phyloP scores from a whole-genome alignment of 1,140 invertebrate species.

The Archegozetes longisetosus region DNA sequence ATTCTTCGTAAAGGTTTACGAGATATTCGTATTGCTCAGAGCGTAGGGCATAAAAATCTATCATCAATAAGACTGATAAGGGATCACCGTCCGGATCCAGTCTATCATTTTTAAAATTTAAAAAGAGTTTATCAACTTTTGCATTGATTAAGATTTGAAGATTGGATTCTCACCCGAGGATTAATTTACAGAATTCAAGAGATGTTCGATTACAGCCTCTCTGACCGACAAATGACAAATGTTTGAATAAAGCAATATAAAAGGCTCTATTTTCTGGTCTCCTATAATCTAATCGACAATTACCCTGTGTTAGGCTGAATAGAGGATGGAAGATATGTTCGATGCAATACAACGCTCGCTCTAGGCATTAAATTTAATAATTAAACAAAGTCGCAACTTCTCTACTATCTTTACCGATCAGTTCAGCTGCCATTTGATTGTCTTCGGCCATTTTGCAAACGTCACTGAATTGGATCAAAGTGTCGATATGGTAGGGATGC shows the following conservation, averaged over 20 bases:
- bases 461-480: conserved; percentile 67
- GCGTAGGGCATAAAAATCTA: conserved; percentile 73
- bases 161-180: conserved; percentile 27
- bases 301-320: conserved; percentile 56
- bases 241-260: conserved; percentile 68
- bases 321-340: conserved; percentile 62
- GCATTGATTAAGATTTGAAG: not conserved
- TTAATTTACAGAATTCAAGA: conserved; percentile 34
- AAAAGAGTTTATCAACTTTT: conserved; percentile 12
- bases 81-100: conserved; percentile 72
- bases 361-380: conserved; percentile 26
- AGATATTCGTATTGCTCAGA: conserved; percentile 68
- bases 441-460: conserved; percentile 63
- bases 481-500: conserved; percentile 64
- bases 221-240: conserved; percentile 59
- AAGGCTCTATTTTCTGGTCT: conserved; percentile 66
- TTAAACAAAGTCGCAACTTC: no score
- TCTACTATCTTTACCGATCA: conserved; percentile 40
- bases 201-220: conserved; percentile 40
- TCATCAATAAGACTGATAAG: conserved; percentile 53
- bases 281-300: conserved; percentile 59
- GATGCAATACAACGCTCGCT: conserved; percentile 54
- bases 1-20: conserved; percentile 44
- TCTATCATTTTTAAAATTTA: conserved; percentile 32
- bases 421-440: conserved; percentile 53